phyloP scores from a whole-genome alignment of 2,113 vertebrate genomes.

The Cyprinodon tularosa region DNA sequence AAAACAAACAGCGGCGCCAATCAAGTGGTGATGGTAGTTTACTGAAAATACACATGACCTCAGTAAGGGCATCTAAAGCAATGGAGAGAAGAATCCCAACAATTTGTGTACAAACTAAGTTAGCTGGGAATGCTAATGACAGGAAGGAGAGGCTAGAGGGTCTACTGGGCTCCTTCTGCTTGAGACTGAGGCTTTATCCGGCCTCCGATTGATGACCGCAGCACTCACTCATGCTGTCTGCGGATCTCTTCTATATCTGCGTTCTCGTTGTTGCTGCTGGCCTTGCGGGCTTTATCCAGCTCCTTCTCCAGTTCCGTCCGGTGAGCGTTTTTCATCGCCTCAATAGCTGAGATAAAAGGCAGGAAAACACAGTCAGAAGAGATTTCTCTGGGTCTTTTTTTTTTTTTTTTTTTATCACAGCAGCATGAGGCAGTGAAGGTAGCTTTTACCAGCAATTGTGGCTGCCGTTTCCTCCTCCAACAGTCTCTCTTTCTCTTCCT shows the following conservation, averaged over 20 bases:
- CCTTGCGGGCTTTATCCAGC: conserved; percentile 80
- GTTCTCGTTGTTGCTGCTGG: conserved; percentile 78
- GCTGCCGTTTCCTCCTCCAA: conserved; percentile 83
- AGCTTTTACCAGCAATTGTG: conserved; percentile 78
- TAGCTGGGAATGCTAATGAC: too few species aligned
- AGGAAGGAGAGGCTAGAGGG: too few species aligned
- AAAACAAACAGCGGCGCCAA: too few species aligned
- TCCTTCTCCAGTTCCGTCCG: conserved; percentile 83
- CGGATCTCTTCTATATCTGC: conserved; percentile 82
- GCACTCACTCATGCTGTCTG: conserved; percentile 82
- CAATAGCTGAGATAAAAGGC: conserved; percentile 73
- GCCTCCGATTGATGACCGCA: neutral
- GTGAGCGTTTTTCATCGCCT: conserved; percentile 87
- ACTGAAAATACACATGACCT: too few species aligned
- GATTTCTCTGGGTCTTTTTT: neutral
- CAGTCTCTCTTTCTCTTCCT: conserved; percentile 83
- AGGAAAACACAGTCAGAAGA: neutral
- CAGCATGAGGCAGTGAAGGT: too few species aligned
- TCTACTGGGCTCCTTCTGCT: too few species aligned
- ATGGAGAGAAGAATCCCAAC: too few species aligned
- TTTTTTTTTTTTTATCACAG: neutral
- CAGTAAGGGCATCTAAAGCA: too few species aligned
- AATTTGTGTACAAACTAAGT: too few species aligned
- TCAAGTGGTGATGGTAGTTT: too few species aligned
- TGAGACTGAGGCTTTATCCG: too few species aligned